phyloP scores from a whole-genome alignment of 2,113 vertebrate species.

The Guaruba guarouba region DNA sequence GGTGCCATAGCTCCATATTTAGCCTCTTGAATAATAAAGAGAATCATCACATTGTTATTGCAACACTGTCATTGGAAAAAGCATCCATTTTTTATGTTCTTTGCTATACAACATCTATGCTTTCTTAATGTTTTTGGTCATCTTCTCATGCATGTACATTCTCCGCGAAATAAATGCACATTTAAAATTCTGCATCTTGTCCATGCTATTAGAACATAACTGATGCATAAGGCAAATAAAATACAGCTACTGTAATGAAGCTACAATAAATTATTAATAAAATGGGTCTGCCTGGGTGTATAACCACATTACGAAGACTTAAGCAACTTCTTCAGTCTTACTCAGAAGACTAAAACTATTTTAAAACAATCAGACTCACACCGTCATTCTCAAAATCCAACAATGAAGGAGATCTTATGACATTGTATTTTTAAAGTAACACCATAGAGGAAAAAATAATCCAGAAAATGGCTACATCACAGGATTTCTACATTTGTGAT shows the following conservation, averaged over 20 bases:
- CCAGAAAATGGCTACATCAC: neutral
- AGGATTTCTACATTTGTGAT: neutral
- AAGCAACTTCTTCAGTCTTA: neutral
- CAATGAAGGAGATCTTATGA: neutral
- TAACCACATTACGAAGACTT: neutral
- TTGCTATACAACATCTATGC: neutral
- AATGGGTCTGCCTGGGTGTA: neutral
- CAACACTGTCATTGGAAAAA: conserved; percentile 60
- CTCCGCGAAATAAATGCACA: neutral
- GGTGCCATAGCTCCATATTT: conserved; percentile 7
- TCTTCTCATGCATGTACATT: neutral
- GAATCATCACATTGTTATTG: conserved; percentile 51
- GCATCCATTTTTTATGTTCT: neutral
- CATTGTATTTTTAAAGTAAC: neutral
- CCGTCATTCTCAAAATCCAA: neutral
- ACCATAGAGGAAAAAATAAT: neutral
- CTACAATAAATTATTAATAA: neutral
- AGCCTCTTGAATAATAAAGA: conserved; percentile 55
- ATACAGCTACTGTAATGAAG: neutral
- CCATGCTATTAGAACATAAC: neutral
- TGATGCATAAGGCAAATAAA: neutral
- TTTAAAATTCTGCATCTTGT: neutral
- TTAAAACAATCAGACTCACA: neutral
- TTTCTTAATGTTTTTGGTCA: neutral
- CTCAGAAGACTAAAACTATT: neutral